Percentiles rank a stretch among this genome's conserved stretches.
These are phyloP conservation scores for Asobara japonica DNA, from an alignment of 1,140 invertebrate genomes.

Conservation along the genomic window DNA sequence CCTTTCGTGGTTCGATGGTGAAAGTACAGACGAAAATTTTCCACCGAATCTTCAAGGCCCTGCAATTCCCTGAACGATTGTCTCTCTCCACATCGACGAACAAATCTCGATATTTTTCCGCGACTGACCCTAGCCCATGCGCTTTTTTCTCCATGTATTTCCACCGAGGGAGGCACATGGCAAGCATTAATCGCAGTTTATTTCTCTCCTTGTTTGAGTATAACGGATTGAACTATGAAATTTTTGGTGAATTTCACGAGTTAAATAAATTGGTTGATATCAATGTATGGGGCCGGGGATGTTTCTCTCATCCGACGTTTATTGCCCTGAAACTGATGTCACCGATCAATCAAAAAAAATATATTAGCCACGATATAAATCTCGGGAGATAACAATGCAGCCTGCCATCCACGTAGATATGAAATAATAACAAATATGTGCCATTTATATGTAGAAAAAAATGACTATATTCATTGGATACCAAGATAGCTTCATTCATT, in stretches of 20 bases:
- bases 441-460: neutral
- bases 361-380: neutral
- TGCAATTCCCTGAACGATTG: slow-evolving; percentile 19
- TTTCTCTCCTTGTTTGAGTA: slow-evolving; percentile 10
- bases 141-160: slow-evolving; percentile 20
- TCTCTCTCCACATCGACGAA: slow-evolving; percentile 12
- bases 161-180: slow-evolving; percentile 4
- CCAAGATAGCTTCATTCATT: too few relatives aligned
- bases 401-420: neutral
- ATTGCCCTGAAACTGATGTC: slow-evolving; percentile 24
- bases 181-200: slow-evolving; percentile 23
- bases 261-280: slow-evolving; percentile 21
- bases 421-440: neutral
- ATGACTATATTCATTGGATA: neutral
- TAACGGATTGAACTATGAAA: slow-evolving; percentile 11
- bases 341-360: slow-evolving; percentile 12
- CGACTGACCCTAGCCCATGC: neutral
- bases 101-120: slow-evolving; percentile 32
- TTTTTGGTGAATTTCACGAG: slow-evolving; percentile 13
- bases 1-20: too few relatives aligned
- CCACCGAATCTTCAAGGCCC: slow-evolving; percentile 23
- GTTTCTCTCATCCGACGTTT: slow-evolving; percentile 20
- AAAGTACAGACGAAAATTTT: too few relatives aligned
- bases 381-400: neutral
- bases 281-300: neutral